Evolutionary conservation across 64 coral and sea anemone genomes (phyloP), one percentile per base, ranked within the genome.

Genomic region (Astreopora myriophthalma): DNA sequence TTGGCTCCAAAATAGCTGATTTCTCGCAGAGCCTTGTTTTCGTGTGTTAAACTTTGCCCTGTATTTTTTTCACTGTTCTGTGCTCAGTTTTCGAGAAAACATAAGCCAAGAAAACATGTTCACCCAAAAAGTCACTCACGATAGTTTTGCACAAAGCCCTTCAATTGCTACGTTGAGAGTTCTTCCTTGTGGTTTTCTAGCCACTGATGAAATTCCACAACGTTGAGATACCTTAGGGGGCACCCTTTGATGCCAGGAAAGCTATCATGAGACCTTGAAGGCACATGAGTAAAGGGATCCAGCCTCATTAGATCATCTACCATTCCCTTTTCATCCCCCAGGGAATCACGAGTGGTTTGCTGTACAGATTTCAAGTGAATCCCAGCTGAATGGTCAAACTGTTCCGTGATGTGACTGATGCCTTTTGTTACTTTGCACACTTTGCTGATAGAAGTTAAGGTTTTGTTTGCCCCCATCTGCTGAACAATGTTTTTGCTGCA

Each of bases 391-490:
- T 11, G 9, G 27, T 82, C 75, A 88, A 94, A 80, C 37, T 71
- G 48, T 24, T 94, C 57, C 30, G n/a, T 70, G 79, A 94, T n/a
- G 1, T 82, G 33, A n/a, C 51, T 71, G 26, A 88, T 94, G 8
- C 73, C 91, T 61, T 48, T 48, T 23, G 35, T 86, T 34, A 83
- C 91, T 78, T 86, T 93, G 40, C 91, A 93, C 5, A 87, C 81
- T 73, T 91, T 91, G 27, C 77, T 91, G 0, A 91, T 92, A 0
- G 92, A 93, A 4, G 60, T 29, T 2, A 89, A 1, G 10, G 75
- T 94, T 94, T 94, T 88, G 74, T 93, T 93, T 24, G 86, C 62
- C 1, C 86, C 90, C 85, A 84, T 89, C 31, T 65, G 69, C 28
- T 89, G 86, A 0, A 88, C 86, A 88, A 94, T 88, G 23, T 48